Percentiles rank a stretch among this genome's conserved stretches.
phyloP scores from a whole-genome alignment of 2,113 vertebrate genomes.

The Sigmodon hispidus region DNA sequence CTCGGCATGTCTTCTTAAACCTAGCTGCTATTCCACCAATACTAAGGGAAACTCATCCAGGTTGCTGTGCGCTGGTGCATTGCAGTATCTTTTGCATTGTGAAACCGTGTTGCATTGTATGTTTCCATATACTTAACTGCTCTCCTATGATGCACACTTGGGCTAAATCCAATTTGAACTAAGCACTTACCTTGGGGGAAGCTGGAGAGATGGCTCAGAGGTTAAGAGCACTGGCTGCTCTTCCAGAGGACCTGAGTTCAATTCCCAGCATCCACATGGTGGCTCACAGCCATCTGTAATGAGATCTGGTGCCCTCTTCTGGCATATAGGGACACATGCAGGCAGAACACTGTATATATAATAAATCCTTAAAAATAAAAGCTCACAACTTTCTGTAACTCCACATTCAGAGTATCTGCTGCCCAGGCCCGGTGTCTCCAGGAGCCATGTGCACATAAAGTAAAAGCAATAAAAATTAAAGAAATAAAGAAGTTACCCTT shows the following conservation, averaged over 20 bases:
- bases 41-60: no score
- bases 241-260: background rate
- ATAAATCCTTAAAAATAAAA: no score
- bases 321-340: no score
- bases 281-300: background rate
- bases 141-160: background rate
- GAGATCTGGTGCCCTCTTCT: no score
- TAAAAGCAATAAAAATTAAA: background rate
- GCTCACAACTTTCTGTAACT: background rate
- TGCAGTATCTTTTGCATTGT: background rate
- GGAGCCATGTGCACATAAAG: background rate
- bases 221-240: background rate
- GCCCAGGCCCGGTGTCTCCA: no score
- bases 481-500: background rate
- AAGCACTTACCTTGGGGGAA: background rate
- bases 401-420: background rate
- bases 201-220: background rate
- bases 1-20: no score
- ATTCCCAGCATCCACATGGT: background rate
- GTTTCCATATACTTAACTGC: background rate
- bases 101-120: background rate
- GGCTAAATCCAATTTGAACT: background rate
- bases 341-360: no score
- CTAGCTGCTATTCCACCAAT: background rate
- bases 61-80: accelerated